Conservation (phyloP, 53 echinoderm and acorn worm species). For the Echinarachnius parma region DNA sequence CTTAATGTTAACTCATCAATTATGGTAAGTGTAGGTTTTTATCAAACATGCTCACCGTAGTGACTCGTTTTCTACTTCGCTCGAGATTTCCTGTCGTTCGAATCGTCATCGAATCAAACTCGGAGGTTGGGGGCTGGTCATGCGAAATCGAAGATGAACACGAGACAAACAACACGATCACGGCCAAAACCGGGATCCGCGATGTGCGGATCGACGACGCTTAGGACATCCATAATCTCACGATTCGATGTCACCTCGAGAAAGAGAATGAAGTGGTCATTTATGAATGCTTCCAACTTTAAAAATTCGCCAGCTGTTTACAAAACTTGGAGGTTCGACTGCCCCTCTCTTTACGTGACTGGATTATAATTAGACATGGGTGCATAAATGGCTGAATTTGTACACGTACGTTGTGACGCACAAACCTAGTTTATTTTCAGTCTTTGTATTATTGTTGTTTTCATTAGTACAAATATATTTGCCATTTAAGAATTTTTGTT, state of each 20-base stretch:
- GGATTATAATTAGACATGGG: no score
- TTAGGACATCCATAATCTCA: conserved; percentile 31
- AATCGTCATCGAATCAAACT: conserved; percentile 40
- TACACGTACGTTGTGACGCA: no score
- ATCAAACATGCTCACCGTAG: no score
- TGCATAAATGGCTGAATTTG: no score
- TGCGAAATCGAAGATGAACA: conserved; percentile 46
- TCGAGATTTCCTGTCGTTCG: conserved; percentile 34
- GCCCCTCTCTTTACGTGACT: no score
- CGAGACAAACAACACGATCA: conserved; percentile 43
- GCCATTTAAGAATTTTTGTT: no score
- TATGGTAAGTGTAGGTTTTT: no score
- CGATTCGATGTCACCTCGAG: conserved; percentile 23
- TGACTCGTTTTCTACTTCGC: conserved; percentile 35
- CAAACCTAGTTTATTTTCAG: no score
- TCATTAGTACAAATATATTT: no score
- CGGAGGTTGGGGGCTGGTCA: conserved; percentile 46
- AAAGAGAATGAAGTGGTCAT: conserved; percentile 15
- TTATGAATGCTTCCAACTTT: conserved; percentile 14
- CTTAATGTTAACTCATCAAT: no score
- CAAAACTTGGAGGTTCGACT: no score
- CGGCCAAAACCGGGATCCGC: conserved; percentile 43
- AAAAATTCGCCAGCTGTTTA: conserved; percentile 38
- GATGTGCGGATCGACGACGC: conserved; percentile 30
- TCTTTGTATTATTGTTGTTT: no score